phyloP scores from a whole-genome alignment of 2,113 vertebrate species.

The Myrmecobius fasciatus region DNA sequence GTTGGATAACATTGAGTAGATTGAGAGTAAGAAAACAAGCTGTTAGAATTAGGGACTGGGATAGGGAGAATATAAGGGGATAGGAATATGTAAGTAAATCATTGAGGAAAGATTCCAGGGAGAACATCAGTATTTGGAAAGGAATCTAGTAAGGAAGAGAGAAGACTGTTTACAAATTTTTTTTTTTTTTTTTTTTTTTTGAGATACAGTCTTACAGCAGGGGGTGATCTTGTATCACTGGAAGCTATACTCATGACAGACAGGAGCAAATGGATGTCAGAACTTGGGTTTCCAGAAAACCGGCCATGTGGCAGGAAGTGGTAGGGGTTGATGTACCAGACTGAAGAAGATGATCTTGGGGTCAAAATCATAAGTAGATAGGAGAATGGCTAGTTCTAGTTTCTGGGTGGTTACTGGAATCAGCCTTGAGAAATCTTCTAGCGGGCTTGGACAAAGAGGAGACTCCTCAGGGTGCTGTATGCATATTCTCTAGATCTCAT shows the following conservation, averaged over 20 bases:
- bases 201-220: background rate
- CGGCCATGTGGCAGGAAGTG: background rate
- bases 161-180: background rate
- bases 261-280: background rate
- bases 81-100: background rate
- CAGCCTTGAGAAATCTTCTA: background rate
- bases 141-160: background rate
- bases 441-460: background rate
- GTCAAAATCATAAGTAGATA: background rate
- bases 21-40: background rate
- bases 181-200: background rate
- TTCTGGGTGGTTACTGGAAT: background rate
- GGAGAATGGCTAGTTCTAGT: background rate
- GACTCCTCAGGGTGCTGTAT: background rate
- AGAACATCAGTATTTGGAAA: background rate
- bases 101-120: background rate
- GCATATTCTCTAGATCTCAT: background rate
- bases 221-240: background rate
- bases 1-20: background rate
- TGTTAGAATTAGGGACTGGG: background rate
- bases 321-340: background rate
- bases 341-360: background rate
- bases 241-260: background rate
- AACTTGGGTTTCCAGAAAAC: background rate
- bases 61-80: background rate